Evolutionary conservation across 2,113 vertebrate genomes (phyloP).

Genomic region (Daphoenositta chrysoptera): DNA sequence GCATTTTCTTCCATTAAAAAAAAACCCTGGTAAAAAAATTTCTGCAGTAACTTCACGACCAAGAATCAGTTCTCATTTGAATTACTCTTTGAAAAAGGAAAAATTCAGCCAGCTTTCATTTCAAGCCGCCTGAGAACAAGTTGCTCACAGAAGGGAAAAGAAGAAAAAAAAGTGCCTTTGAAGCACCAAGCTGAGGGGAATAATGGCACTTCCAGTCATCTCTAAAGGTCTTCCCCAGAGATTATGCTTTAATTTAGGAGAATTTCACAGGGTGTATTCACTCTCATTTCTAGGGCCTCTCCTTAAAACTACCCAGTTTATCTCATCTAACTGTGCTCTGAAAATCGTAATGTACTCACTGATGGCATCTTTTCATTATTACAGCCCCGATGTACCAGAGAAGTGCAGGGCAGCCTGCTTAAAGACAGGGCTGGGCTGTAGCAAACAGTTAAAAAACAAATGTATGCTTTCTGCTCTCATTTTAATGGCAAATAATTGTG

Average conservation of each 20-base stretch:
- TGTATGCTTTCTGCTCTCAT: neutral
- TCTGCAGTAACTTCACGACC: neutral
- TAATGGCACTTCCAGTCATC: constrained; percentile 38
- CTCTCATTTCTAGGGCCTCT: neutral
- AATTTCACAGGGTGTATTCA: neutral
- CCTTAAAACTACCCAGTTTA: neutral
- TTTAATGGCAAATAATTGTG: neutral
- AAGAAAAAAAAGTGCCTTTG: constrained; percentile 25
- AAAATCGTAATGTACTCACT: neutral
- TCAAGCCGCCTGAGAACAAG: constrained; percentile 29
- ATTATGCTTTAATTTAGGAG: constrained; percentile 41
- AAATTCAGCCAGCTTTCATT: neutral
- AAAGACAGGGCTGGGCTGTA: neutral
- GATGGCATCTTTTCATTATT: neutral
- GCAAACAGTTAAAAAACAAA: neutral
- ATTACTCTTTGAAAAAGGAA: neutral
- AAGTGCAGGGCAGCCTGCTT: neutral
- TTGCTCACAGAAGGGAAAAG: neutral
- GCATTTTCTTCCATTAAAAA: neutral
- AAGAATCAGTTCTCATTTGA: neutral
- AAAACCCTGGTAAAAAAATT: neutral
- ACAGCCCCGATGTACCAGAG: neutral
- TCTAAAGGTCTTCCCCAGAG: constrained; percentile 35
- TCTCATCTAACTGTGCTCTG: neutral
- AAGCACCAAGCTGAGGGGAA: constrained; percentile 56